Evolutionary conservation across 2,113 vertebrate genomes (phyloP).

Genomic region (Oriolus oriolus): DNA sequence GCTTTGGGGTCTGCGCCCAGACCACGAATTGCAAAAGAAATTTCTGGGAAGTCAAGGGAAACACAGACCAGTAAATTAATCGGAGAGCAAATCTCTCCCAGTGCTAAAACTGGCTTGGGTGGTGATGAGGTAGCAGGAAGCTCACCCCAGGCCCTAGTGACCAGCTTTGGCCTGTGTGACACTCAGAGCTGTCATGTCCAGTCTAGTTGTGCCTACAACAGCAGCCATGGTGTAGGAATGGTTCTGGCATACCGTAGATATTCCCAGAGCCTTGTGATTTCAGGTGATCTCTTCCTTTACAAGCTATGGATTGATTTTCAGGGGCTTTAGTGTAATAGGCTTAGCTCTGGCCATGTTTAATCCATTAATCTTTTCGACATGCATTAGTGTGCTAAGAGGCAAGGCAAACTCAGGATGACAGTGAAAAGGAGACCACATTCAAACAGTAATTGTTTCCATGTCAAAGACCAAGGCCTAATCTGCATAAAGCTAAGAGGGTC

Average conservation of each 20-base stretch:
- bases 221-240: neutral
- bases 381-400: conserved; percentile 32
- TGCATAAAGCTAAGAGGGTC: neutral
- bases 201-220: neutral
- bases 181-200: neutral
- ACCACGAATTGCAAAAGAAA: neutral
- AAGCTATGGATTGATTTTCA: conserved; percentile 53
- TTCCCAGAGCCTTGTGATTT: neutral
- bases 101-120: neutral
- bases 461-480: neutral
- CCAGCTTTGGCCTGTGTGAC: neutral
- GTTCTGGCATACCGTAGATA: neutral
- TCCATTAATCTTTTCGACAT: conserved; percentile 57
- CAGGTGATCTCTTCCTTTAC: conserved; percentile 43
- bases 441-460: conserved; percentile 19
- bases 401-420: conserved; percentile 38
- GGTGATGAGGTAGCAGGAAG: neutral
- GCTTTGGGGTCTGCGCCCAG: neutral
- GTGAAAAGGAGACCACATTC: conserved; percentile 41
- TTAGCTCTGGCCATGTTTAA: conserved; percentile 45
- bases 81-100: neutral
- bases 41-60: neutral
- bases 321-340: conserved; percentile 43
- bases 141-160: neutral
- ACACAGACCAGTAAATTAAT: neutral